These are phyloP conservation scores for Amiota mariae DNA, from an alignment of 2,888 invertebrate species.

Conservation along the genomic window DNA sequence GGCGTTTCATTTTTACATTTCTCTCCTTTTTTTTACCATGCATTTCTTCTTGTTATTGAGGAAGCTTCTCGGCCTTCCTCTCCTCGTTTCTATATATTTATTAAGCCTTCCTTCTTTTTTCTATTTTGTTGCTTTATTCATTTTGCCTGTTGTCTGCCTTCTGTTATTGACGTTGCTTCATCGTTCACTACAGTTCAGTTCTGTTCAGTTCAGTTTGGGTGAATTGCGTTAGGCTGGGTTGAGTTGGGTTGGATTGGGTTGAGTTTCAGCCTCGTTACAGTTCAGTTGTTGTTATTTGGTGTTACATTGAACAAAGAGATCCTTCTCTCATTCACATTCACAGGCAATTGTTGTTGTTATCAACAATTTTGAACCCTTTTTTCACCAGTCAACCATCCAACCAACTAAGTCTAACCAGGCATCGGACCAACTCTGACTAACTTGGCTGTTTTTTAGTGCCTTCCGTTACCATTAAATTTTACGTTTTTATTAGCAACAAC, in stretches of 20 bases:
- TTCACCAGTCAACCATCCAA: conserved; percentile 30
- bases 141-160: conserved; percentile 68
- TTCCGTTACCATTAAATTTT: conserved; percentile 67
- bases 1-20: conserved; percentile 54
- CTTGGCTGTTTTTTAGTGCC: conserved; percentile 67
- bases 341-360: not conserved
- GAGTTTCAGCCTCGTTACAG: conserved; percentile 49
- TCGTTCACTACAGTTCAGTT: conserved; percentile 32
- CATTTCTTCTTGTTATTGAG: no score
- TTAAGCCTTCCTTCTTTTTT: conserved; percentile 19
- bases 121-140: conserved; percentile 67
- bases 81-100: no score
- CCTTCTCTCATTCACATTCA: conserved; percentile 31
- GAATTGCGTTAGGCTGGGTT: no score
- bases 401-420: conserved; percentile 21
- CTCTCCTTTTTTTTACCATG: not conserved
- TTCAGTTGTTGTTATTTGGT: conserved; percentile 34
- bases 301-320: no score
- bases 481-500: conserved; percentile 64
- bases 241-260: conserved; percentile 17
- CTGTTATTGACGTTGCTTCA: conserved; percentile 51
- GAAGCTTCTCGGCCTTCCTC: no score
- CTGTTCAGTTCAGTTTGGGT: no score
- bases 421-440: conserved; percentile 32
- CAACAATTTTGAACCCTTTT: no score